A percentile compares a stretch with the other conserved stretches of the same genome.
phyloP scores from a whole-genome alignment of 2,888 invertebrate species.

The Poecilus cupreus region DNA sequence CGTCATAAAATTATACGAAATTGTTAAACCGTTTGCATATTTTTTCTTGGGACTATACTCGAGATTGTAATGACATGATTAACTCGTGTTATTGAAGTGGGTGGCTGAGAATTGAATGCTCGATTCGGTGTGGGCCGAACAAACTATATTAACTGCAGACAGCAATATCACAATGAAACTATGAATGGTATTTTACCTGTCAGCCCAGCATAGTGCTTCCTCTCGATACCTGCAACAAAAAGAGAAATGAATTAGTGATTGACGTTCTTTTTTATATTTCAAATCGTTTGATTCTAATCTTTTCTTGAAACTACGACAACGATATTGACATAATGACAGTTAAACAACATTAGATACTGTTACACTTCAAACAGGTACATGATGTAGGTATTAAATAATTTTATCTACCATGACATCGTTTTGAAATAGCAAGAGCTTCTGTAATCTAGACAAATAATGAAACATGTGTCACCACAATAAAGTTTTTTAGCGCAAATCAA shows the following conservation, averaged over 20 bases:
- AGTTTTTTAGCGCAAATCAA: background rate
- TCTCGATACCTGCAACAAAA: conserved; percentile 87
- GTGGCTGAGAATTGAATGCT: conserved; percentile 35
- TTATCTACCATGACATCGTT: background rate
- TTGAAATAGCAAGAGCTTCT: background rate
- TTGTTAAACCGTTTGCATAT: background rate
- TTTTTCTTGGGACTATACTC: conserved; percentile 10
- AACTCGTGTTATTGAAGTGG: conserved; percentile 44
- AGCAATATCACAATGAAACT: background rate
- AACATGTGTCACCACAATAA: background rate
- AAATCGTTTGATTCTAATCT: background rate
- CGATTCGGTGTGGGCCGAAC: conserved; percentile 12
- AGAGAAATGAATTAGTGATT: conserved; percentile 68
- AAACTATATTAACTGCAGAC: background rate
- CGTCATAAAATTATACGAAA: no score
- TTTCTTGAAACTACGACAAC: background rate
- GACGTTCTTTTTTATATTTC: background rate
- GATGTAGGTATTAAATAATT: background rate
- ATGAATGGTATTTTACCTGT: conserved; percentile 78
- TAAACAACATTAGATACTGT: background rate
- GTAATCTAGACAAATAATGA: background rate
- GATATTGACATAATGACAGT: conserved; percentile 8
- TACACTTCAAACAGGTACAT: background rate
- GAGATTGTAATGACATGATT: conserved; percentile 34
- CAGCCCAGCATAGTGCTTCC: conserved; percentile 91